Conservation (phyloP, 1,140 invertebrate species). For the Nasonia giraulti region DNA sequence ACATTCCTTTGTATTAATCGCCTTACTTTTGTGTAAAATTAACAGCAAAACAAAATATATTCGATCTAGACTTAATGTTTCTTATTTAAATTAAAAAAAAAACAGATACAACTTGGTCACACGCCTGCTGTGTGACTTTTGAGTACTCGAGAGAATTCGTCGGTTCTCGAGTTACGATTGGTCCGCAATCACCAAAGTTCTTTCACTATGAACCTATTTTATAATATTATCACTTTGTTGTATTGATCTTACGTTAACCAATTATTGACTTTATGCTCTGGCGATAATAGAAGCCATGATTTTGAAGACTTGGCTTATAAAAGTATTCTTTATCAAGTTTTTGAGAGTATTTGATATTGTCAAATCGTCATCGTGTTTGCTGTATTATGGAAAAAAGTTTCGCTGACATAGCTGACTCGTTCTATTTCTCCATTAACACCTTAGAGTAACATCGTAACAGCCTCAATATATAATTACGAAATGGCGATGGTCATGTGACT, state of each 20-base stretch:
- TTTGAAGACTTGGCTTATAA: not conserved
- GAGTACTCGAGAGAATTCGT: not conserved
- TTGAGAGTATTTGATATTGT: not conserved
- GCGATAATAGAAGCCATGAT: conserved; percentile 9
- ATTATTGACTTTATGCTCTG: conserved; percentile 27
- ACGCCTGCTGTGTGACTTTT: not conserved
- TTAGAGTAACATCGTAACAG: not conserved
- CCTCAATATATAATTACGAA: conserved; percentile 26
- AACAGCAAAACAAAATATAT: not conserved
- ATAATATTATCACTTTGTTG: conserved; percentile 43
- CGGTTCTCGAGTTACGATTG: conserved; percentile 26
- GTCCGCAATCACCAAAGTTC: conserved; percentile 36
- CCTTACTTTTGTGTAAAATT: not conserved
- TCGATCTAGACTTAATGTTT: not conserved
- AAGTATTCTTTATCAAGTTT: not conserved
- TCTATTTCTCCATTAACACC: conserved; percentile 7
- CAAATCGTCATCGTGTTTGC: not conserved
- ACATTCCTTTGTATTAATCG: not conserved
- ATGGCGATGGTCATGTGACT: conserved; percentile 28
- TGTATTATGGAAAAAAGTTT: conserved; percentile 25
- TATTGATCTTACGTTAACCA: conserved; percentile 25
- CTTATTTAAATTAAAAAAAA: not conserved
- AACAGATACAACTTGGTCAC: too few species aligned
- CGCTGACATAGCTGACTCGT: conserved; percentile 10
- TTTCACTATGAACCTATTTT: conserved; percentile 27